Evolutionary conservation across 2,113 vertebrate species (phyloP).

Genomic region (Isichthys henryi): DNA sequence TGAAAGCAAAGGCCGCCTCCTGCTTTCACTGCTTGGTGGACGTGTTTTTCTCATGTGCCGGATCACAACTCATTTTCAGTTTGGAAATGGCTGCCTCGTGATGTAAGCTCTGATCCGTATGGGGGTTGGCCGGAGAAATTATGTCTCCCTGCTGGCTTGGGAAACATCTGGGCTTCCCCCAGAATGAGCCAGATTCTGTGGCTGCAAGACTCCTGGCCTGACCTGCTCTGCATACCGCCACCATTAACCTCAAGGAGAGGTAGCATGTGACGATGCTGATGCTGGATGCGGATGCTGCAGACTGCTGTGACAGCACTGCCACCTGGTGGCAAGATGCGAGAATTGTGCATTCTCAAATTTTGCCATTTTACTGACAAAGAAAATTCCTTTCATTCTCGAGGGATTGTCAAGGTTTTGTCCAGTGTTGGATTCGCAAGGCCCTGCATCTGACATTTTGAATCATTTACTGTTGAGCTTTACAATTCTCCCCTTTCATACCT

Average conservation of each 20-base stretch:
- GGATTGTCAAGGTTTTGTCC: background rate
- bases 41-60: background rate
- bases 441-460: background rate
- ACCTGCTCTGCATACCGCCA: slow-evolving; percentile 31
- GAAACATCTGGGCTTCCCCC: slow-evolving; percentile 25
- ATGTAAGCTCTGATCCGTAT: background rate
- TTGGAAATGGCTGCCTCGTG: background rate
- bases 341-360: background rate
- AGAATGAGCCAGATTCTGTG: slow-evolving; percentile 38
- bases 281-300: background rate
- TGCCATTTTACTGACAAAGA: background rate
- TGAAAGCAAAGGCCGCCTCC: background rate
- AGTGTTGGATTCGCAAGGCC: background rate
- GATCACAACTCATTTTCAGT: background rate
- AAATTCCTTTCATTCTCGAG: background rate
- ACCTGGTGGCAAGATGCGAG: slow-evolving; percentile 32
- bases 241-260: background rate
- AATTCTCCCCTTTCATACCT: background rate
- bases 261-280: background rate
- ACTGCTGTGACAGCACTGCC: slow-evolving; percentile 25
- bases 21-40: background rate
- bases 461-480: background rate
- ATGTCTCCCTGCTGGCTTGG: background rate
- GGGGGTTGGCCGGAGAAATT: background rate
- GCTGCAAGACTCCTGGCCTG: slow-evolving; percentile 29